Evolutionary conservation across 1,140 invertebrate species (phyloP).

Genomic region (Melitaea cinxia): DNA sequence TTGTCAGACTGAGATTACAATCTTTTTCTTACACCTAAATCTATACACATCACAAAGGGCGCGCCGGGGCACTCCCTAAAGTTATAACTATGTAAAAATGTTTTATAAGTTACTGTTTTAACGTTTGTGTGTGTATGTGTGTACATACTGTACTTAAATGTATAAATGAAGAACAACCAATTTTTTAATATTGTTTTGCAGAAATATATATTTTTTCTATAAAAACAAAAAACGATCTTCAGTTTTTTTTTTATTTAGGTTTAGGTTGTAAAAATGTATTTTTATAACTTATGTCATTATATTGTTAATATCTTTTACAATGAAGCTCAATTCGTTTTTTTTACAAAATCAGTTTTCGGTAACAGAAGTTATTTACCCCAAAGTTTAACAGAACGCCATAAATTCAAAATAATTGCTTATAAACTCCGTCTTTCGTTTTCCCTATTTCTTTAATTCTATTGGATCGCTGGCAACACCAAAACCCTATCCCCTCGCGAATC

Average conservation of each 20-base stretch:
- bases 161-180: too few species aligned
- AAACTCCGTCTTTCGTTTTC: conserved; percentile 31
- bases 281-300: too few species aligned
- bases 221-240: too few species aligned
- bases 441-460: conserved; percentile 41
- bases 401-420: conserved; percentile 33
- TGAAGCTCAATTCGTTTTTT: background rate
- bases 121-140: too few species aligned
- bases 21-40: conserved; percentile 27
- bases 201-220: too few species aligned
- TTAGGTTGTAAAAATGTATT: too few species aligned
- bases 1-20: conserved; percentile 27
- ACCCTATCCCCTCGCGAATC: conserved; percentile 52
- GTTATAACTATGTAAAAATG: background rate
- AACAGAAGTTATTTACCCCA: conserved; percentile 6
- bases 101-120: background rate
- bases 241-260: too few species aligned
- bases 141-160: too few species aligned
- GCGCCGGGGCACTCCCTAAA: background rate
- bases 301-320: background rate
- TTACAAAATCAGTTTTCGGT: background rate
- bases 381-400: conserved; percentile 16
- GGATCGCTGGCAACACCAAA: conserved; percentile 28
- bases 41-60: conserved; percentile 10
- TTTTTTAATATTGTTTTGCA: too few species aligned